Evolutionary conservation across 2,113 vertebrate genomes (phyloP).

Genomic region (Platysteira castanea): DNA sequence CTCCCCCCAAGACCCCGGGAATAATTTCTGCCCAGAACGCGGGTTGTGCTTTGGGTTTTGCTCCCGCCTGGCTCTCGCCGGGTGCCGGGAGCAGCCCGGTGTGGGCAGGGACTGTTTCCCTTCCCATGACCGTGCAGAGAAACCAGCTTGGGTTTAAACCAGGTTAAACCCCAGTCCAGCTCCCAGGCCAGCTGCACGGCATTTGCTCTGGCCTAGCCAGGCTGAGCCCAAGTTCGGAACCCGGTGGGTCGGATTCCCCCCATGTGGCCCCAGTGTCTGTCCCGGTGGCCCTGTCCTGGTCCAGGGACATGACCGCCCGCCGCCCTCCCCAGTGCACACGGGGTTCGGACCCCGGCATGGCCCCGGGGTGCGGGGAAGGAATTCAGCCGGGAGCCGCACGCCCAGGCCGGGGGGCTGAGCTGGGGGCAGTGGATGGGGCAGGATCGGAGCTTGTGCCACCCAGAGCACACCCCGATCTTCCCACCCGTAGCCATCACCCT

Average conservation of each 20-base stretch:
- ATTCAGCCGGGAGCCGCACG: not conserved
- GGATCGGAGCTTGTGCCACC: not conserved
- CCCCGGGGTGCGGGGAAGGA: not conserved
- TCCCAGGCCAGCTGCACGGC: rapidly evolving
- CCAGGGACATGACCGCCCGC: not conserved
- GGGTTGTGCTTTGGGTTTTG: not conserved
- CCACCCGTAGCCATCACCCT: not conserved
- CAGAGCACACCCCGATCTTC: not conserved
- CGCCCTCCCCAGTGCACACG: rapidly evolving
- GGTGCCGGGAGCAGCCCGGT: rapidly evolving
- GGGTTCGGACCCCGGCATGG: too few species aligned
- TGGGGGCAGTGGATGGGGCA: not conserved
- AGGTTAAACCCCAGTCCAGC: rapidly evolving
- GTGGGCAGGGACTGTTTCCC: not conserved
- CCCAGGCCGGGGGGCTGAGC: not conserved
- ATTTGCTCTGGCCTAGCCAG: rapidly evolving
- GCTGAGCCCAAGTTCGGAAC: not conserved
- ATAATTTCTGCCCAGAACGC: rapidly evolving
- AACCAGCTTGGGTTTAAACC: not conserved
- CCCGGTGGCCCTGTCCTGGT: not conserved
- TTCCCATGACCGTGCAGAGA: not conserved
- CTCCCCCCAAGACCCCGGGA: not conserved
- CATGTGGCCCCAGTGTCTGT: not conserved
- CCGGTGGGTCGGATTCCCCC: not conserved
- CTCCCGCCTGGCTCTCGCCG: rapidly evolving